Percentiles rank a stretch among this genome's conserved stretches.
phyloP scores from a whole-genome alignment of 37 sponge, comb jelly and placozoan species.

The Eunapius fragilis region DNA sequence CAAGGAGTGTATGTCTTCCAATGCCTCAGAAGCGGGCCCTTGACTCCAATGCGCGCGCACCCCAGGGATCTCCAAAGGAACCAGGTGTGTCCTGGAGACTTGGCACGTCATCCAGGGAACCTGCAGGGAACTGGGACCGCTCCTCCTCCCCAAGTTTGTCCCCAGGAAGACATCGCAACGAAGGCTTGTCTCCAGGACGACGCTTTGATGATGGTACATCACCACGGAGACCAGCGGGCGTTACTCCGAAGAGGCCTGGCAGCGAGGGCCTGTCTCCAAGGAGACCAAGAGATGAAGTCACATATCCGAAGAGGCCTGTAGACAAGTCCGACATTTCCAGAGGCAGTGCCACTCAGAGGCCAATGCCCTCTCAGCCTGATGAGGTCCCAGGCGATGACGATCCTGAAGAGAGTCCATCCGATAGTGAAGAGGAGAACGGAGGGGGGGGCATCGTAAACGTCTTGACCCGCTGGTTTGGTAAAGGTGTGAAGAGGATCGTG shows the following conservation, averaged over 20 bases:
- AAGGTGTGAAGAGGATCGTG: conserved; percentile 28
- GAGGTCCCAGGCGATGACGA: neutral
- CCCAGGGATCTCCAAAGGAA: neutral
- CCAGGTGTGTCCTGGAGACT: neutral
- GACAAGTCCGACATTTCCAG: neutral
- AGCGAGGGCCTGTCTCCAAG: neutral
- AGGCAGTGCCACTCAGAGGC: neutral
- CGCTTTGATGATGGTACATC: neutral
- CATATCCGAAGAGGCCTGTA: neutral
- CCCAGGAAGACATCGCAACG: neutral
- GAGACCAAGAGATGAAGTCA: neutral
- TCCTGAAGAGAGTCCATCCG: neutral
- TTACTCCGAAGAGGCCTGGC: neutral
- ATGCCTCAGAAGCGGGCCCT: neutral
- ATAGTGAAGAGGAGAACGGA: neutral
- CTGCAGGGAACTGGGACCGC: neutral
- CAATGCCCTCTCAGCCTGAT: neutral
- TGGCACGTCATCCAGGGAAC: neutral
- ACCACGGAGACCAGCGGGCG: neutral
- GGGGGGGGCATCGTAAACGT: conserved; percentile 6
- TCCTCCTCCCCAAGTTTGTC: neutral
- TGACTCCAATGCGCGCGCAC: neutral
- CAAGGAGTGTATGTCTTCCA: neutral
- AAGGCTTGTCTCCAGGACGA: neutral
- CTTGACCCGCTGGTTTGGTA: conserved; percentile 22